These are phyloP conservation scores for Zaprionus lachaisei DNA, from an alignment of 1,140 invertebrate species.

Conservation along the genomic window DNA sequence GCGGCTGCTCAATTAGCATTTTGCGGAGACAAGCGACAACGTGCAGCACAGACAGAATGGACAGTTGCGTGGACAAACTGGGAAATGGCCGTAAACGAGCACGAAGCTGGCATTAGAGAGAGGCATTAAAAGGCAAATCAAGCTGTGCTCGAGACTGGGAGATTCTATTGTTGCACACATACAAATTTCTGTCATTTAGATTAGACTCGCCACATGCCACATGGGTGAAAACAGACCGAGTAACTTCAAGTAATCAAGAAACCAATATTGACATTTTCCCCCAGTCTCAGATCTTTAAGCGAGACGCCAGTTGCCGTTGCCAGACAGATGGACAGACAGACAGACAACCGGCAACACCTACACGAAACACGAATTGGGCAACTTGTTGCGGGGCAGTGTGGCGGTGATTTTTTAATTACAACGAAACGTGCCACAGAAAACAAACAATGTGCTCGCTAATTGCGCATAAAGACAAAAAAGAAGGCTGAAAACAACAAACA, in stretches of 20 bases:
- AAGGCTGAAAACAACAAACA: slow-evolving; percentile 54
- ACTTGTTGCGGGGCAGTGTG: slow-evolving; percentile 30
- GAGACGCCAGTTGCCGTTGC: slow-evolving; percentile 1
- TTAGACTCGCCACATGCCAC: slow-evolving; percentile 20
- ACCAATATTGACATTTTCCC: slow-evolving; percentile 51
- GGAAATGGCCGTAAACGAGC: slow-evolving; percentile 58
- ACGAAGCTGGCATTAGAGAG: slow-evolving; percentile 55
- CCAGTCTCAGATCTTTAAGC: slow-evolving; percentile 17
- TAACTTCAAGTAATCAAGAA: slow-evolving; percentile 8
- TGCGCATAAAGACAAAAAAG: slow-evolving; percentile 62
- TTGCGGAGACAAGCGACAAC: slow-evolving; percentile 34
- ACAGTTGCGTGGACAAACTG: not conserved
- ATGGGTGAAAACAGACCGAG: slow-evolving; percentile 24
- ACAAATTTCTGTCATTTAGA: slow-evolving; percentile 35
- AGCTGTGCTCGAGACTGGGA: not conserved
- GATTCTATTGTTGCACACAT: not conserved
- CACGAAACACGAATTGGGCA: slow-evolving; percentile 22
- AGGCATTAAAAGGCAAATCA: not conserved
- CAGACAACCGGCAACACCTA: slow-evolving; percentile 37
- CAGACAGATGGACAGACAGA: slow-evolving; percentile 8
- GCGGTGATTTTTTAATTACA: slow-evolving; percentile 71
- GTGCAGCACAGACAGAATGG: not conserved
- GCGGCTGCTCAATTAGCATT: slow-evolving; percentile 70
- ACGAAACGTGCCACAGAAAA: slow-evolving; percentile 72
- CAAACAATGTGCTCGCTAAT: slow-evolving; percentile 73